Percentiles rank a stretch among this genome's conserved stretches.
These are phyloP conservation scores for Rhabdornis inornatus DNA, from an alignment of 2,113 vertebrate species.

Conservation along the genomic window DNA sequence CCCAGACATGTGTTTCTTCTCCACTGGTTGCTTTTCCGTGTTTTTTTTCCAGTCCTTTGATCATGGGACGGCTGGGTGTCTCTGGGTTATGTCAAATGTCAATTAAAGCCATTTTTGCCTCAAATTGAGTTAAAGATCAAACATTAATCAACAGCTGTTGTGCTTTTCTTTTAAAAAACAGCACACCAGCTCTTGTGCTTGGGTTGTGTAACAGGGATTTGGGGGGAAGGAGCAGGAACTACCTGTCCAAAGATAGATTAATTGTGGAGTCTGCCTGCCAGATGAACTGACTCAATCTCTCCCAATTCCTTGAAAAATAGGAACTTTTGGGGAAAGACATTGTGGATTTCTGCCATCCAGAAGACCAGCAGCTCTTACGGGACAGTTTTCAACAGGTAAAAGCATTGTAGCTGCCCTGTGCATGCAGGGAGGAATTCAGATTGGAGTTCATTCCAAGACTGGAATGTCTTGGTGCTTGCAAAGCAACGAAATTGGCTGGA, in stretches of 20 bases:
- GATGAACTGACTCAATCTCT: not conserved
- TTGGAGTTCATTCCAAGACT: accelerated
- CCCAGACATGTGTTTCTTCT: not conserved
- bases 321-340: conserved; percentile 94
- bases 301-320: conserved; percentile 58
- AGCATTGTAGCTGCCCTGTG: not conserved
- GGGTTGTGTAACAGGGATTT: not conserved
- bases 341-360: conserved; percentile 91
- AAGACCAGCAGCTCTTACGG: conserved; percentile 90
- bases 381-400: conserved; percentile 97
- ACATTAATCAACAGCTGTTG: not conserved
- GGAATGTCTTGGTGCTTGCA: not conserved
- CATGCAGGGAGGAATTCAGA: not conserved
- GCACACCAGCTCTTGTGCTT: accelerated
- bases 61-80: not conserved
- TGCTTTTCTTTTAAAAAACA: not conserved
- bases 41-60: not conserved
- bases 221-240: not conserved
- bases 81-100: conserved; percentile 17
- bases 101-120: not conserved
- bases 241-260: not conserved
- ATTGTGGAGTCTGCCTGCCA: not conserved
- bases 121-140: not conserved
- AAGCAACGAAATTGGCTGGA: not conserved
- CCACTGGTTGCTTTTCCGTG: not conserved